Evolutionary conservation across 53 echinoderm and acorn worm genomes (phyloP).

Genomic region (Glandiceps talaboti): DNA sequence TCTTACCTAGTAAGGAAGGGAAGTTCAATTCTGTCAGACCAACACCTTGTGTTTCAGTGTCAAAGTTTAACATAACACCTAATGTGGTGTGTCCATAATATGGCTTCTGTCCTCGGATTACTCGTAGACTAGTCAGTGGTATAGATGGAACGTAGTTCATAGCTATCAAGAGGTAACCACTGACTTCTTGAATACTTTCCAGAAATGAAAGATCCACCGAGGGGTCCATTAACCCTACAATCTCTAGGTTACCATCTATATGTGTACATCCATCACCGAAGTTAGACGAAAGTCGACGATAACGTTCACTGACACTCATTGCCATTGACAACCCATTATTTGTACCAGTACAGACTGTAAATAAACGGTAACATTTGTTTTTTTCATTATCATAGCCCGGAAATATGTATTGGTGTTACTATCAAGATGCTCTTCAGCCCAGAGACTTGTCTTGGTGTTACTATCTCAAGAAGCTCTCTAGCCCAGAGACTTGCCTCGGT

Average conservation of each 20-base stretch:
- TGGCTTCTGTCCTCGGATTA: not conserved
- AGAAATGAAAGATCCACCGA: not conserved
- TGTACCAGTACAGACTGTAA: not conserved
- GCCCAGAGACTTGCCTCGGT: too few species aligned
- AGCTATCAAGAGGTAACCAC: not conserved
- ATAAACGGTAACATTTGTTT: too few species aligned
- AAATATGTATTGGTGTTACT: too few species aligned
- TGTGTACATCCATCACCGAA: not conserved
- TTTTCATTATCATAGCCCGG: too few species aligned
- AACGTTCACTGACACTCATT: not conserved
- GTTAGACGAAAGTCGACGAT: not conserved
- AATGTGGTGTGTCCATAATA: too few species aligned
- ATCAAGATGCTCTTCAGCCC: too few species aligned
- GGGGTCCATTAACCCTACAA: not conserved
- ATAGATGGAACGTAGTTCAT: not conserved
- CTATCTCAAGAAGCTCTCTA: too few species aligned
- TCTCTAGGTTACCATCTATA: not conserved
- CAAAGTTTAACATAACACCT: not conserved
- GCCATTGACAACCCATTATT: not conserved
- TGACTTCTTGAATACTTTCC: not conserved
- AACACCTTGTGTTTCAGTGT: not conserved
- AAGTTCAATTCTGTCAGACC: not conserved
- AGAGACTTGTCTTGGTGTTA: too few species aligned
- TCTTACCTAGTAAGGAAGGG: not conserved
- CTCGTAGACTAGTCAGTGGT: not conserved